Evolutionary conservation across 2,113 vertebrate genomes (phyloP), one percentile per base, ranked within the genome.

Genomic region (Microcebus ravelobensis): DNA sequence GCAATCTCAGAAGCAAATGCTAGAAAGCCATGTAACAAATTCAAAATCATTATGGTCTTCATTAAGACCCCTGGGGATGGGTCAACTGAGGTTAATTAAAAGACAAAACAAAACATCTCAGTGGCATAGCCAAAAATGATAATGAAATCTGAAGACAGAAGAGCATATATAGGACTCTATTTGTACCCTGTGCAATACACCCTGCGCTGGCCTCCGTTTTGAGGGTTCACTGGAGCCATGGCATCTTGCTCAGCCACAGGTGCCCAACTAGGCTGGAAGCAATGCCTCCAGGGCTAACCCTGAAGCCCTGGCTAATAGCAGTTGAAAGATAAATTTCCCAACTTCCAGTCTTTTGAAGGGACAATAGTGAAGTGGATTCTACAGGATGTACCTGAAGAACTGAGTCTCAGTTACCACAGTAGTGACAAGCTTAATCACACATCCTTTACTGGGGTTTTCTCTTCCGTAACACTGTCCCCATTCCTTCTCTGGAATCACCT

Each of bases 391-490:
- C n/a, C 27, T 42, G 70, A 34, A 73, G 23, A 82, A 68, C 13
- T 61, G 45, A 82, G 18, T 65, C 68, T 95, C 36, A 42, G 17
- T 39, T 87, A 6, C 42, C 63, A 52, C 7, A 87, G 4, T 5
- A 25, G 14, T 65, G 48, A 73, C 63, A 65, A 74, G 34, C 21
- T 82, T 57, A 81, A 17, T 57, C 79, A 77, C 5, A 68, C 4
- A 79, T 31, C 25, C 82, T 89, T 90, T 57, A 36, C 4, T 50
- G 17, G 18, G 52, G 14, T 96, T 93, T 97, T 87, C 31, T 89
- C 42, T 59, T 48, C 39, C 55, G 2, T 81, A 77, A 86, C 20
- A 29, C 34, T 68, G 3, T 86, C 6, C 29, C 48, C 52, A 36
- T 68, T 65, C n/a, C 13, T 65, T 93, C 31, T 15, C 31, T 73